Evolutionary conservation across 1,140 invertebrate species (phyloP), one percentile per base, ranked within the genome.

Genomic region (Aleiodes sp.): DNA sequence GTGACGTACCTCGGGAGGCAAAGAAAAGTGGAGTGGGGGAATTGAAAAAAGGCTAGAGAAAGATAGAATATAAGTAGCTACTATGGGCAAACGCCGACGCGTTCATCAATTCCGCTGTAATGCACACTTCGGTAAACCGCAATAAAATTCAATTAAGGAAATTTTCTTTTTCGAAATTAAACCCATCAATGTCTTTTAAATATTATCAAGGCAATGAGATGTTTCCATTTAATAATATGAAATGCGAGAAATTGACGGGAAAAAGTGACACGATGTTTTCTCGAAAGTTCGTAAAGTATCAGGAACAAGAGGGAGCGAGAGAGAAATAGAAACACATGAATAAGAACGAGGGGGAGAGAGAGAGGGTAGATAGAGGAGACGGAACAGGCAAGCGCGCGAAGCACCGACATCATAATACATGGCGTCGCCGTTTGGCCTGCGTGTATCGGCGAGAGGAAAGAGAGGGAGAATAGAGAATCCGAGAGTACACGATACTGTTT

Each of bases 201-300:
- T n/a, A n/a, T n/a, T n/a, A n/a, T n/a, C n/a, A n/a, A n/a, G n/a
- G n/a, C n/a, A n/a, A n/a, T n/a, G n/a, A n/a, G n/a, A n/a, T n/a
- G n/a, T n/a, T n/a, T n/a, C n/a, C n/a, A n/a, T n/a, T 41, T 6
- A 14, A n/a, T 41, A 19, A 52, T 21, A 19, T 4, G 14, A 19
- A 21, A 52, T 52, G 7, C 28, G 16, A 24, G n/a, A 37, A 60
- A 66, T 67, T 56, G 56, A 69, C 29, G 70, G 61, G 60, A 70
- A 68, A 68, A 57, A 37, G 66, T 61, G 68, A 70, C 74, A 63
- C 69, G 73, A 80, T 79, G 78, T 82, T 83, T 82, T 80, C 80
- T 78, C 76, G 73, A 84, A 80, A 74, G 78, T 82, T 82, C 75
- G 76, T 80, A 82, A 72, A 68, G 64, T 60, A 9, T 14, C 19